Evolutionary conservation across 2,888 invertebrate species (phyloP).

Genomic region (Lycophotia porphyrea): DNA sequence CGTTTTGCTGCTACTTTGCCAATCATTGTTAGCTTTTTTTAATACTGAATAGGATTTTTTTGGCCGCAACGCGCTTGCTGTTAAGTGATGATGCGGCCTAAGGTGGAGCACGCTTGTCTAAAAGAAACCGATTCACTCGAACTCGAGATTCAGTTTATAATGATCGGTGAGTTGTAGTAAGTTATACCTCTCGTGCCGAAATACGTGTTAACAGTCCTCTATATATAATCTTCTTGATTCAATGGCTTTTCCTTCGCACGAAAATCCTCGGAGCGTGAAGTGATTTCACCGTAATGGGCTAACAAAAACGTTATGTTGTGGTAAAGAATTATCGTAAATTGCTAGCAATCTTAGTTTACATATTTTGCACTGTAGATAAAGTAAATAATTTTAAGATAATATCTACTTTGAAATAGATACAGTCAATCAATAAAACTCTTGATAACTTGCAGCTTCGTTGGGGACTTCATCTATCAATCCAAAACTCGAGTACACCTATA

Average conservation of each 20-base stretch:
- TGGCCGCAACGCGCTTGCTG: no score
- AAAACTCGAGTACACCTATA: not conserved
- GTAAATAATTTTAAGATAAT: not conserved
- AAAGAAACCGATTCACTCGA: no score
- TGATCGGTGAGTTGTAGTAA: no score
- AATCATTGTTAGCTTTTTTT: no score
- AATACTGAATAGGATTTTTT: no score
- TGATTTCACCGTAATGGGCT: not conserved
- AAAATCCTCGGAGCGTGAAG: not conserved
- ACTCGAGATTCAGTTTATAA: no score
- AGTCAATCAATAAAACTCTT: not conserved
- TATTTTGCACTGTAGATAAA: not conserved
- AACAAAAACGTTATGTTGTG: not conserved
- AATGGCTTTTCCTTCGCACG: not conserved
- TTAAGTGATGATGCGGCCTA: no score
- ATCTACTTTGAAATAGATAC: not conserved
- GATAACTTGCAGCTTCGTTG: not conserved
- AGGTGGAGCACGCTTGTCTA: no score
- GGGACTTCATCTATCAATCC: slow-evolving; percentile 18
- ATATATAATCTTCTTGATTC: not conserved
- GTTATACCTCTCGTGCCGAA: not conserved
- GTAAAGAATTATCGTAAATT: not conserved
- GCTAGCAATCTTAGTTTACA: not conserved
- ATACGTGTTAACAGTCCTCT: not conserved
- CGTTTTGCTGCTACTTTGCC: no score